These are phyloP conservation scores for Tubulanus polymorphus DNA, from an alignment of 2,888 invertebrate species.

Conservation along the genomic window DNA sequence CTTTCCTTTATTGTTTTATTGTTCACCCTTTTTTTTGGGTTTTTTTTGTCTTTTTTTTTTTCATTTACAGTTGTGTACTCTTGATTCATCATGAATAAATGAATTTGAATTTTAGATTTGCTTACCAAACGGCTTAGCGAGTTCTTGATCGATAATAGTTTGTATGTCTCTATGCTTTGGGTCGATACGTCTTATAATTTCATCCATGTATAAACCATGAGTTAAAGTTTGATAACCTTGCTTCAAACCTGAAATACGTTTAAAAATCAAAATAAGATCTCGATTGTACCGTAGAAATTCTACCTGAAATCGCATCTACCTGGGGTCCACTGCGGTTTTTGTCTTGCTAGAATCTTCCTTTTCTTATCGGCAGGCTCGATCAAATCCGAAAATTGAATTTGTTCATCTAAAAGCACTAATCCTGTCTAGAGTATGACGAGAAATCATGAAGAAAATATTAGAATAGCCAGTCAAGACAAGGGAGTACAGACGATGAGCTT, in stretches of 20 bases:
- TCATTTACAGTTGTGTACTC: not conserved
- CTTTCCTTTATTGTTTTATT: no score
- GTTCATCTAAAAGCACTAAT: no score
- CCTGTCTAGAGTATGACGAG: no score
- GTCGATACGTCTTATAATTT: constrained; percentile 50
- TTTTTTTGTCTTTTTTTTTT: not conserved
- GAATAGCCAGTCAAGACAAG: no score
- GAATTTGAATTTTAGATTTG: not conserved
- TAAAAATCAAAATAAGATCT: no score
- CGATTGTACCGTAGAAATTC: no score
- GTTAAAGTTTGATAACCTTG: constrained; percentile 54
- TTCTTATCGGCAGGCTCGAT: no score
- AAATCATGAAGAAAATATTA: no score
- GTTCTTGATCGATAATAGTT: constrained; percentile 48
- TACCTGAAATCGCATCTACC: constrained; percentile 31
- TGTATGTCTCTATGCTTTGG: constrained; percentile 45
- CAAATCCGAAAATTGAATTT: no score
- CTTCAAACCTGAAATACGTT: constrained; percentile 33
- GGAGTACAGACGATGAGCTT: no score
- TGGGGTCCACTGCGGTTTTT: constrained; percentile 46
- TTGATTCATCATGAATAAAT: no score
- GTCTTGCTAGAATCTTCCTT: constrained; percentile 41
- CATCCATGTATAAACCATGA: constrained; percentile 52
- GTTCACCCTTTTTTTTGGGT: no score
- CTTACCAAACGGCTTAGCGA: constrained; percentile 39